phyloP scores from a whole-genome alignment of 2,797 vertebrate genomes.

The Phalanger gymnotis region DNA sequence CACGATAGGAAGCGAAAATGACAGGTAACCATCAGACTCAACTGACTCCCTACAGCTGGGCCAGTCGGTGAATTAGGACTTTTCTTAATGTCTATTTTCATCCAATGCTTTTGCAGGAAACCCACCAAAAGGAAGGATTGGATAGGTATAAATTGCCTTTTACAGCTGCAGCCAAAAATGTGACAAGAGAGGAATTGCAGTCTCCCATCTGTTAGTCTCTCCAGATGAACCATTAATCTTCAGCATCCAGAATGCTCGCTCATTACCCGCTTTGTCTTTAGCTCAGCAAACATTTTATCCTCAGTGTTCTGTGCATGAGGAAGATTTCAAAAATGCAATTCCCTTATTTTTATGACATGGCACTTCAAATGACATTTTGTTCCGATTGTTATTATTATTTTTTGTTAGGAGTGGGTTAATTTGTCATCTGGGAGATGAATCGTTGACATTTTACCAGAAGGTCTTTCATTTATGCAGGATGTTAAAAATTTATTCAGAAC shows the following conservation, averaged over 20 bases:
- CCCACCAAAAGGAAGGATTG: not conserved
- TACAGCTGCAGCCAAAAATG: not conserved
- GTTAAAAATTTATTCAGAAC: conserved; percentile 30
- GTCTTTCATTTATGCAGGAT: not conserved
- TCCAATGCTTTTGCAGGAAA: not conserved
- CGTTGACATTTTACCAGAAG: not conserved
- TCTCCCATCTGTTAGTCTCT: not conserved
- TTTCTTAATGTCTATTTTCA: not conserved
- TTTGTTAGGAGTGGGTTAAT: conserved; percentile 17
- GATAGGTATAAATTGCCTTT: not conserved
- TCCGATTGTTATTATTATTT: not conserved
- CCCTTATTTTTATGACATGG: conserved; percentile 14
- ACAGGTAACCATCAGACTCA: not conserved
- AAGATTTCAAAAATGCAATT: conserved; percentile 10
- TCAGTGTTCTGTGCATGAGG: not conserved
- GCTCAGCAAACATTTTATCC: conserved; percentile 6
- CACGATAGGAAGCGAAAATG: not conserved
- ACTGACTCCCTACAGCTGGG: not conserved
- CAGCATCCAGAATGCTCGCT: not conserved
- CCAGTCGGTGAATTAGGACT: not conserved
- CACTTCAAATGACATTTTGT: conserved; percentile 4
- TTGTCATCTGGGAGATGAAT: conserved; percentile 24
- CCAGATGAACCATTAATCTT: not conserved
- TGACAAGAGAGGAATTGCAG: not conserved
- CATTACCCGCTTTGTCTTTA: not conserved